A percentile compares a stretch with the other conserved stretches of the same genome.
These are phyloP conservation scores for Chouioia cunea DNA, from an alignment of 2,888 invertebrate genomes.

Conservation along the genomic window DNA sequence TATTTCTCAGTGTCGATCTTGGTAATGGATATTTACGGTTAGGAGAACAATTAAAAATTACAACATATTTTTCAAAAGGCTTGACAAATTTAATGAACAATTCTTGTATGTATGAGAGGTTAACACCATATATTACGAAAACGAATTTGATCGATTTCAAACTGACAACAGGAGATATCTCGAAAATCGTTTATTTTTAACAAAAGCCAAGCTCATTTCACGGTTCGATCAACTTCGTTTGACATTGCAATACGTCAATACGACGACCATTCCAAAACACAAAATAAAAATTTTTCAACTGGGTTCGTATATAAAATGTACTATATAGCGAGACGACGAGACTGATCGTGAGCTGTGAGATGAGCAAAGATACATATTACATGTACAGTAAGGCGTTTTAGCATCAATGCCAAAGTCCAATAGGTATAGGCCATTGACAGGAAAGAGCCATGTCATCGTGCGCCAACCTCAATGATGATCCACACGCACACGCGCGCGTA, in stretches of 20 bases:
- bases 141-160: slow-evolving; percentile 36
- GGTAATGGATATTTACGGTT: too few species aligned
- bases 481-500: slow-evolving; percentile 57
- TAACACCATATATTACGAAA: too few species aligned
- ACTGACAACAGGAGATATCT: not conserved
- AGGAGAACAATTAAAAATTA: too few species aligned
- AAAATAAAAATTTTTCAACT: slow-evolving; percentile 20
- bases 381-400: slow-evolving; percentile 50
- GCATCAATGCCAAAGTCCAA: slow-evolving; percentile 59
- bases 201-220: slow-evolving; percentile 39
- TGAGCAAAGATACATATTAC: slow-evolving; percentile 55
- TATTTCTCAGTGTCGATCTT: too few species aligned
- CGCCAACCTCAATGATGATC: slow-evolving; percentile 37
- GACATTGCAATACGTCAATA: not conserved
- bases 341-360: slow-evolving; percentile 52
- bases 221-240: slow-evolving; percentile 44
- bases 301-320: not conserved
- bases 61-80: too few species aligned
- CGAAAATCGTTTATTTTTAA: too few species aligned
- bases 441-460: slow-evolving; percentile 67
- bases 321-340: slow-evolving; percentile 45
- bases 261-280: too few species aligned
- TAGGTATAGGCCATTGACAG: slow-evolving; percentile 63
- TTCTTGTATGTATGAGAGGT: too few species aligned
- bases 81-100: too few species aligned